Conservation (phyloP, 2,797 vertebrate genomes). For the Cirrhinus mrigala region DNA sequence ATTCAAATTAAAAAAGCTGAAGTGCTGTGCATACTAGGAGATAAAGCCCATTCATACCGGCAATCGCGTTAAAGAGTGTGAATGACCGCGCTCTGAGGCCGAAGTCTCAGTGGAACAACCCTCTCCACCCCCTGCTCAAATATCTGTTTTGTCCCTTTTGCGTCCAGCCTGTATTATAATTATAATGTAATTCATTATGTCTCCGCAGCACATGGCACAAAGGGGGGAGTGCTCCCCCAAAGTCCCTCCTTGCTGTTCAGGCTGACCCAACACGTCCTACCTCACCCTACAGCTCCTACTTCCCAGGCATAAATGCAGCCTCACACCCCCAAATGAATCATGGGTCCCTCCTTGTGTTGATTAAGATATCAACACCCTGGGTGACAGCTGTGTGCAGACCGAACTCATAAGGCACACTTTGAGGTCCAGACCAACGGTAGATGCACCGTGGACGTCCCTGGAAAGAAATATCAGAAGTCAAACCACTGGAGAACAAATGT, state of each 20-base stretch:
- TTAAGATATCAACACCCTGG: slow-evolving; percentile 83
- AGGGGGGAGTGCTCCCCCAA: slow-evolving; percentile 78
- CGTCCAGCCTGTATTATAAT: slow-evolving; percentile 85
- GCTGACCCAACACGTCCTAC: slow-evolving; percentile 83
- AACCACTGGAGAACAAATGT: slow-evolving; percentile 4
- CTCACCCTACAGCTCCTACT: slow-evolving; percentile 74
- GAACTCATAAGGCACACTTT: slow-evolving; percentile 35
- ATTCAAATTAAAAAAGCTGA: slow-evolving; percentile 43
- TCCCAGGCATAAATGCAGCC: slow-evolving; percentile 75
- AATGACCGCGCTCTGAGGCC: slow-evolving; percentile 68
- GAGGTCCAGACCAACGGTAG: slow-evolving; percentile 13
- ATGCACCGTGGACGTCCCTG: neutral
- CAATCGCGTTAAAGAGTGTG: slow-evolving; percentile 54
- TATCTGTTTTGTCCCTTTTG: slow-evolving; percentile 85
- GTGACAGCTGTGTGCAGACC: slow-evolving; percentile 76
- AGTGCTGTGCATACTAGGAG: slow-evolving; percentile 49
- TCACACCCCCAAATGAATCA: slow-evolving; percentile 78
- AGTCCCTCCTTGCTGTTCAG: slow-evolving; percentile 80
- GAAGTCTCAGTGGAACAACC: slow-evolving; percentile 78
- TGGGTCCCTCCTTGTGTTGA: slow-evolving; percentile 77
- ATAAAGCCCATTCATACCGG: slow-evolving; percentile 51
- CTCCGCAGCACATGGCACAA: slow-evolving; percentile 81
- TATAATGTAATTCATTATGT: slow-evolving; percentile 91
- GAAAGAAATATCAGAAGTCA: neutral
- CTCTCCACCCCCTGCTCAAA: slow-evolving; percentile 82